Conservation (phyloP, 2,888 invertebrate species). For the Pammene aurita region DNA sequence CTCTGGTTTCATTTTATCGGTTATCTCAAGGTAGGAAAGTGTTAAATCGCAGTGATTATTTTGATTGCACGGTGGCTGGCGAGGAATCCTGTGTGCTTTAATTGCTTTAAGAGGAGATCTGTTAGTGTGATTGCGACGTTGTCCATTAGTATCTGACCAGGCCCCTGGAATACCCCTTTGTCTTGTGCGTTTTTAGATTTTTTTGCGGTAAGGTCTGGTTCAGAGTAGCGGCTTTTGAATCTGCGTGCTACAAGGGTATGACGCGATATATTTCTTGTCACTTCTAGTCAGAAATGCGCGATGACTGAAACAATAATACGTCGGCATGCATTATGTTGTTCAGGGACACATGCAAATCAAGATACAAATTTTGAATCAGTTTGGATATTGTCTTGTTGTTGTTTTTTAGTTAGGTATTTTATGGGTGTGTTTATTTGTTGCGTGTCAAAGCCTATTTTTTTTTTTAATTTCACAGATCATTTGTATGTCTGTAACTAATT, state of each 20-base stretch:
- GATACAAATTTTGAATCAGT: too few species aligned
- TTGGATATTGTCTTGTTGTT: too few species aligned
- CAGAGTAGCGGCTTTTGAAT: not conserved
- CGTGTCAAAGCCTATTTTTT: too few species aligned
- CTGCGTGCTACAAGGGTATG: not conserved
- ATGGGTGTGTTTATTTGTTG: too few species aligned
- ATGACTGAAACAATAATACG: too few species aligned
- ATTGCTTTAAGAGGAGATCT: slow-evolving; percentile 57
- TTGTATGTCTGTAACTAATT: too few species aligned
- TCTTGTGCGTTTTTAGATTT: slow-evolving; percentile 54
- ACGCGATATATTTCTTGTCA: too few species aligned
- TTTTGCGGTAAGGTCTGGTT: slow-evolving; percentile 39
- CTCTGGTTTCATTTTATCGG: slow-evolving; percentile 54
- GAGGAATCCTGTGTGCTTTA: slow-evolving; percentile 70
- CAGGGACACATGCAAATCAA: too few species aligned
- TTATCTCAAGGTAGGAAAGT: slow-evolving; percentile 70
- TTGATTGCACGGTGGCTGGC: slow-evolving; percentile 67
- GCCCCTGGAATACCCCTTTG: slow-evolving; percentile 62
- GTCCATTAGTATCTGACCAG: slow-evolving; percentile 74
- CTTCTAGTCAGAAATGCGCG: too few species aligned
- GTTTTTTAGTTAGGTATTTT: too few species aligned
- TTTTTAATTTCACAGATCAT: too few species aligned
- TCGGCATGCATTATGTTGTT: too few species aligned
- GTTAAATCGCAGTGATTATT: slow-evolving; percentile 78
- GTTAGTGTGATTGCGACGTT: slow-evolving; percentile 38